Percentiles rank a stretch among this genome's conserved stretches.
These are phyloP conservation scores for Tricholaema leucomelas DNA, from an alignment of 2,113 vertebrate genomes.

Conservation along the genomic window DNA sequence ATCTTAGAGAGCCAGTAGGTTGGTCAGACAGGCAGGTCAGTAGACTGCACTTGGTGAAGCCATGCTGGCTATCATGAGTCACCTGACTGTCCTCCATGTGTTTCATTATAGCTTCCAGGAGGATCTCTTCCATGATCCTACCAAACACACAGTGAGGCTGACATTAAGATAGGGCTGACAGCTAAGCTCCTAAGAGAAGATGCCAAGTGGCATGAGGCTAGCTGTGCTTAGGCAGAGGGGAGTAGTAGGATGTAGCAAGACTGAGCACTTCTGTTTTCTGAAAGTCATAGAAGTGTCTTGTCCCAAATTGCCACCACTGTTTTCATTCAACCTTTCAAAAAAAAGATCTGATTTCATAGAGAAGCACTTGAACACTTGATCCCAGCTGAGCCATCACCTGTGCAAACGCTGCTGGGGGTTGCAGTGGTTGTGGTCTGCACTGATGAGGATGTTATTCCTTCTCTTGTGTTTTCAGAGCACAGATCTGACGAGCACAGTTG, in stretches of 20 bases:
- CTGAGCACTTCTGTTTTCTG: neutral
- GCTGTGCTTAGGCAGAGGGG: neutral
- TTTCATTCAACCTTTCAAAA: neutral
- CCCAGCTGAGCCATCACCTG: neutral
- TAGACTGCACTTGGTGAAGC: too few relatives aligned
- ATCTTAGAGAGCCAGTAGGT: too few relatives aligned
- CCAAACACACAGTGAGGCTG: too few relatives aligned
- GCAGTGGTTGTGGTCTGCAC: neutral
- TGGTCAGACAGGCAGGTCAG: too few relatives aligned
- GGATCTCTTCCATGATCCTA: too few relatives aligned
- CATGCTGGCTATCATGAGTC: too few relatives aligned
- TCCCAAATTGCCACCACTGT: neutral
- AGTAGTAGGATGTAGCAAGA: neutral
- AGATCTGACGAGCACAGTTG: slow-evolving; percentile 84
- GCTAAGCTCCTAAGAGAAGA: neutral
- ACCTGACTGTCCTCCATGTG: too few relatives aligned
- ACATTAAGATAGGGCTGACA: neutral
- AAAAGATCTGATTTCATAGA: neutral
- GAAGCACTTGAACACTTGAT: neutral
- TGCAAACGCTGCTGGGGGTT: neutral
- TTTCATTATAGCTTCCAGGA: too few relatives aligned
- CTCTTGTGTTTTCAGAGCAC: slow-evolving; percentile 75
- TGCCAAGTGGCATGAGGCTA: neutral
- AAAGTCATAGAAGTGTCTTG: neutral
- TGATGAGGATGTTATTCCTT: neutral